Conservation (phyloP, 2,797 vertebrate species). For the Onychomys torridus region DNA sequence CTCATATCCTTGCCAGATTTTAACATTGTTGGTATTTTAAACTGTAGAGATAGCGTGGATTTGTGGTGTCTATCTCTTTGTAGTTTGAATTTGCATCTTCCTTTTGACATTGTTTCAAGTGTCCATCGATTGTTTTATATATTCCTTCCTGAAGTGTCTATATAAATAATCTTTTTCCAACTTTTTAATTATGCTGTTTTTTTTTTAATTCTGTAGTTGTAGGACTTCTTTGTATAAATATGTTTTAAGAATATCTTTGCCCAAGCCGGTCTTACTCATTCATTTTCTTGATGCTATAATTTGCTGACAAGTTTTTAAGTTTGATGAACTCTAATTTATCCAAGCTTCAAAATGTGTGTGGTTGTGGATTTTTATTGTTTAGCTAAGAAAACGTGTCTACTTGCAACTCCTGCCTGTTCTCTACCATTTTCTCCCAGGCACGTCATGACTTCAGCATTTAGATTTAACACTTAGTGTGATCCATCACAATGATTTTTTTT, state of each 20-base stretch:
- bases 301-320: slow-evolving; percentile 20
- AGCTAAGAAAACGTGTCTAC: not conserved
- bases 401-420: not conserved
- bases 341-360: not conserved
- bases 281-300: slow-evolving; percentile 18
- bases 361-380: not conserved
- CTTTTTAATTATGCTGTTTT: not conserved
- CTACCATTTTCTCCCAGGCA: not conserved
- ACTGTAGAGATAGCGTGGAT: not conserved
- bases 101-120: slow-evolving; percentile 13
- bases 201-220: not conserved
- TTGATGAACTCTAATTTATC: not conserved
- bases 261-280: not conserved
- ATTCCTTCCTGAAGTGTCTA: not conserved
- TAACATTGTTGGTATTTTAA: not conserved
- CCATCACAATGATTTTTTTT: not conserved
- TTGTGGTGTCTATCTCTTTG: not conserved
- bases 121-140: not conserved
- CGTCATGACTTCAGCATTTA: slow-evolving; percentile 9
- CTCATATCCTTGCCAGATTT: not conserved
- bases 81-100: slow-evolving; percentile 6
- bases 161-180: not conserved
- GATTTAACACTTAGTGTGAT: not conserved
- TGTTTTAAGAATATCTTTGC: not conserved
- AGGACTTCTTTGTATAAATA: not conserved